A percentile compares a stretch with the other conserved stretches of the same genome.
Conservation (phyloP, 2,888 invertebrate genomes). For the Polymixis flavicincta region DNA sequence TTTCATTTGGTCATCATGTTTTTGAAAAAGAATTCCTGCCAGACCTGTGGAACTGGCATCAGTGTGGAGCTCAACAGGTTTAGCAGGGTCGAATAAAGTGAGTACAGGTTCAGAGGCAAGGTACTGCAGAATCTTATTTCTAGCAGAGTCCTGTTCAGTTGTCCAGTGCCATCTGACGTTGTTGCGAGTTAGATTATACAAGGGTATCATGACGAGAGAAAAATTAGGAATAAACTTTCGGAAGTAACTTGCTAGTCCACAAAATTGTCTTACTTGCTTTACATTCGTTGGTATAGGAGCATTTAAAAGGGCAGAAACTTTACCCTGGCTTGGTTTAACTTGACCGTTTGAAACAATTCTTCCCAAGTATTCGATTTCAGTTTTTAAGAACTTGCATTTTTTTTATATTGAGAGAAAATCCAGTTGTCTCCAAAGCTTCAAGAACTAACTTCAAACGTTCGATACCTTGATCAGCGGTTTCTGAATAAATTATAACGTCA, state of each 20-base stretch:
- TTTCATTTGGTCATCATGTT: too few relatives aligned
- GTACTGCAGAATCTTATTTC: neutral
- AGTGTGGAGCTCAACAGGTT: neutral
- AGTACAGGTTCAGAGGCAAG: neutral
- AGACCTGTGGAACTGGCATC: neutral
- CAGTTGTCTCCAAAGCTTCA: too few relatives aligned
- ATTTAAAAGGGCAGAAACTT: neutral
- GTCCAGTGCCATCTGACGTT: neutral
- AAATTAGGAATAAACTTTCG: neutral
- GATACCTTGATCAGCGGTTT: neutral
- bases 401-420: too few relatives aligned
- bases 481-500: neutral
- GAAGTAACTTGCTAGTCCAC: neutral
- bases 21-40: neutral
- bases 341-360: neutral
- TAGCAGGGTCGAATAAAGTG: neutral
- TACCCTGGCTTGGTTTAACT: neutral
- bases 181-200: neutral
- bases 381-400: neutral
- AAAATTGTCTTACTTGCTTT: neutral
- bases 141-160: neutral
- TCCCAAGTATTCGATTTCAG: neutral
- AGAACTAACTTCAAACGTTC: too few relatives aligned
- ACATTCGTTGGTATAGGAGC: neutral
- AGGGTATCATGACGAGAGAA: neutral